A percentile compares a stretch with the other conserved stretches of the same genome.
Evolutionary conservation across 2,797 vertebrate species (phyloP).

Genomic region (Anguilla anguilla): DNA sequence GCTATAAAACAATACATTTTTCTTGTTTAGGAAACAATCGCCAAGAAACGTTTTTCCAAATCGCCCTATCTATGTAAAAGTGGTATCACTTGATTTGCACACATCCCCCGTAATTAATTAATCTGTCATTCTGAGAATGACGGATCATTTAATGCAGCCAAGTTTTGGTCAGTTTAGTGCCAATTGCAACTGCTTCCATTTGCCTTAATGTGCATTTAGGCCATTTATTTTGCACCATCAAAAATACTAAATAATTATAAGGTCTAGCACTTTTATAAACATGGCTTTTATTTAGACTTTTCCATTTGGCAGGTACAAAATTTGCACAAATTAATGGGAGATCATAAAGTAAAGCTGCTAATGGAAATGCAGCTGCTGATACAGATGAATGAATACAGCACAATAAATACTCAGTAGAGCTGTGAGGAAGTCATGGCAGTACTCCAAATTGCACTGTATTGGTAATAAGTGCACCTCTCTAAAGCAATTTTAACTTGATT

Average conservation of each 20-base stretch:
- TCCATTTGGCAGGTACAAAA: too few relatives aligned
- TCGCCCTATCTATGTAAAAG: not conserved
- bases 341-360: not conserved
- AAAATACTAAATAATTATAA: not conserved
- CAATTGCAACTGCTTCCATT: slow-evolving; percentile 6
- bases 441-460: not conserved
- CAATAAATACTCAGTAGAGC: not conserved
- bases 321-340: too few relatives aligned
- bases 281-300: too few relatives aligned
- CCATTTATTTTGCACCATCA: not conserved
- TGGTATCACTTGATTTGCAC: not conserved
- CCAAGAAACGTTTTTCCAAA: not conserved
- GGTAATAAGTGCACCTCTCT: not conserved
- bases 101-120: not conserved
- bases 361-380: not conserved
- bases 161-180: not conserved
- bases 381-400: not conserved
- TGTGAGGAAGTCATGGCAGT: not conserved
- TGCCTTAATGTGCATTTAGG: not conserved
- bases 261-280: too few relatives aligned
- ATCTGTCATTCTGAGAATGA: not conserved
- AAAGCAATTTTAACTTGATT: not conserved
- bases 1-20: not conserved
- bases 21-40: not conserved
- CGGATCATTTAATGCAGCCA: not conserved